Conservation (phyloP, 2,888 invertebrate genomes). For the Nephrotoma flavescens region DNA sequence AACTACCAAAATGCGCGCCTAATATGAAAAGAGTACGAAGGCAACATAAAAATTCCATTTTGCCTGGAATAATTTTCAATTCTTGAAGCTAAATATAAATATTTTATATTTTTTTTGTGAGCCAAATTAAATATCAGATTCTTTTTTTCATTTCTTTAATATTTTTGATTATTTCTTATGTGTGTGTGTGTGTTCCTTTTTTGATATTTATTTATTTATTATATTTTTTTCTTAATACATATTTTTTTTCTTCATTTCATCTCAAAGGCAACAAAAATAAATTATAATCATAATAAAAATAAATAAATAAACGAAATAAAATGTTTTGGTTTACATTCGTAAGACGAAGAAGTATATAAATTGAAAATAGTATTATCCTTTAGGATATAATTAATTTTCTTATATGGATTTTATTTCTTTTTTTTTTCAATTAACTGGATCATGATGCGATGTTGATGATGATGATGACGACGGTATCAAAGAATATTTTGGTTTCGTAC, state of each 20-base stretch:
- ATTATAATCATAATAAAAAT: neutral
- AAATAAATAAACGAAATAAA: neutral
- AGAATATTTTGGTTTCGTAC: neutral
- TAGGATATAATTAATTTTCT: neutral
- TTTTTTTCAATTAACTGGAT: neutral
- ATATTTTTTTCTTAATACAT: neutral
- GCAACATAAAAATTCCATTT: neutral
- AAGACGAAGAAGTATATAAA: neutral
- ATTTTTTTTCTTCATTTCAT: neutral
- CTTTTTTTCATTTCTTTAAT: neutral
- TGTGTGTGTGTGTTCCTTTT: neutral
- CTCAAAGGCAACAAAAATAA: neutral
- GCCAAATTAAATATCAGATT: neutral
- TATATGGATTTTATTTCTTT: neutral
- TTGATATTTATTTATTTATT: neutral
- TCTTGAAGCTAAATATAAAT: neutral
- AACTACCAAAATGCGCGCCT: neutral
- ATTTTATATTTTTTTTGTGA: neutral
- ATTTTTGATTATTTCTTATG: neutral
- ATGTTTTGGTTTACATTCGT: neutral
- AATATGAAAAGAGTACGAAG: neutral
- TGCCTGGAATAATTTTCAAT: neutral
- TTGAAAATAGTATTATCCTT: neutral
- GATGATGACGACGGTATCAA: neutral
- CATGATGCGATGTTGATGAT: neutral